Conservation (phyloP, 2,113 vertebrate genomes). For the Emydura subglobosa region DNA sequence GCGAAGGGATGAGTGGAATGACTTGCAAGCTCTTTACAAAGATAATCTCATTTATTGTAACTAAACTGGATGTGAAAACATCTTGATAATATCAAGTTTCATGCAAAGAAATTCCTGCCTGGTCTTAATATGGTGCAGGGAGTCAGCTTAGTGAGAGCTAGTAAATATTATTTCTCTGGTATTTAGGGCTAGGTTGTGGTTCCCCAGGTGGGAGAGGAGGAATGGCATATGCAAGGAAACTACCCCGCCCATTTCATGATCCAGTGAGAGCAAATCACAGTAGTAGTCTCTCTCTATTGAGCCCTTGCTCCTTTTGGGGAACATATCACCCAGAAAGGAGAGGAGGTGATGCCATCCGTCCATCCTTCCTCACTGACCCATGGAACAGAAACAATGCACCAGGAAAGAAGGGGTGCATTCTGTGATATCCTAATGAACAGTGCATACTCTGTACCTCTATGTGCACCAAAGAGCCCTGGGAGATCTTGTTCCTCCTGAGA, state of each 20-base stretch:
- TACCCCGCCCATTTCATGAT: conserved; percentile 9
- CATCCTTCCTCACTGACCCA: neutral
- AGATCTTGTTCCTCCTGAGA: too few species aligned
- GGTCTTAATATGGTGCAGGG: conserved; percentile 58
- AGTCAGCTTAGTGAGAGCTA: conserved; percentile 40
- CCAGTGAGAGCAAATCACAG: neutral
- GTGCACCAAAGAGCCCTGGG: neutral
- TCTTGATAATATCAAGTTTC: conserved; percentile 29
- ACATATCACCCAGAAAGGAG: too few species aligned
- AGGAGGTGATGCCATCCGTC: too few species aligned
- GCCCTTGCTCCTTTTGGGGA: too few species aligned
- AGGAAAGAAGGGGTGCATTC: neutral
- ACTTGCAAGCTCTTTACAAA: conserved; percentile 27
- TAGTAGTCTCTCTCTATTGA: neutral
- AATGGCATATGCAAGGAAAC: neutral
- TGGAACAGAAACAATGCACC: neutral
- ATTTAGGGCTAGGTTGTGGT: neutral
- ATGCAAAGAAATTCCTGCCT: conserved; percentile 50
- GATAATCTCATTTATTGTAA: conserved; percentile 26
- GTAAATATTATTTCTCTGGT: conserved; percentile 13
- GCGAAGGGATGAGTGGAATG: neutral
- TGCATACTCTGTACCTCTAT: neutral
- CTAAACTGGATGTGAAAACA: conserved; percentile 65
- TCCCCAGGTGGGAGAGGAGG: neutral
- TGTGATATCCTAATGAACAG: neutral